phyloP scores from a whole-genome alignment of 2,888 invertebrate genomes.

The Drosophila monieri region DNA sequence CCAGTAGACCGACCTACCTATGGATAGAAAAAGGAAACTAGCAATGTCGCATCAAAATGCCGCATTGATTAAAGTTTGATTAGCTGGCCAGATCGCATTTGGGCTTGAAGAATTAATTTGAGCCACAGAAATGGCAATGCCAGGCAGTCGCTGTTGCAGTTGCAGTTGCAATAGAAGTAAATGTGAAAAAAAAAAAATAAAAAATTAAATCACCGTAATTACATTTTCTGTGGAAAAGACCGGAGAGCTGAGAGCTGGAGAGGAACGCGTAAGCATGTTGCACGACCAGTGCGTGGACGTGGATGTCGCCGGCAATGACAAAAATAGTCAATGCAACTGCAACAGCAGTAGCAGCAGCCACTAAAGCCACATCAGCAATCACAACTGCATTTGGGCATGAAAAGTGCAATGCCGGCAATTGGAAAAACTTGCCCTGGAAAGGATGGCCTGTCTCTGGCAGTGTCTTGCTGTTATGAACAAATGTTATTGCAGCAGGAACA shows the following conservation, averaged over 20 bases:
- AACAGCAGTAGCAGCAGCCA: conserved; percentile 38
- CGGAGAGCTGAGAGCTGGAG: conserved; percentile 36
- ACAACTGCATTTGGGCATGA: conserved; percentile 69
- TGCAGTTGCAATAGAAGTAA: conserved; percentile 50
- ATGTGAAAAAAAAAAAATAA: conserved; percentile 37
- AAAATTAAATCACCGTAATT: conserved; percentile 61
- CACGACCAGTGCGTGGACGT: conserved; percentile 59
- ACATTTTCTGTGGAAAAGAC: conserved; percentile 64
- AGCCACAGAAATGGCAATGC: conserved; percentile 57
- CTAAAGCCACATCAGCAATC: conserved; percentile 23
- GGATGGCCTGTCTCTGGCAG: conserved; percentile 31
- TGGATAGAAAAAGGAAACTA: conserved; percentile 11
- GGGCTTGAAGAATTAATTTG: conserved; percentile 68
- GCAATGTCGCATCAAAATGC: conserved; percentile 68
- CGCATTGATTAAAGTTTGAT: conserved; percentile 71
- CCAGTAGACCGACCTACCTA: too few species aligned
- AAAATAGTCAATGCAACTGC: conserved; percentile 64
- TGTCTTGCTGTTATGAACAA: conserved; percentile 64
- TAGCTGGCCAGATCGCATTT: conserved; percentile 58
- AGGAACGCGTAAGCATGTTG: conserved; percentile 65
- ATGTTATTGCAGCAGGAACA: conserved; percentile 60
- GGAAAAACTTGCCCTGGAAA: conserved; percentile 68
- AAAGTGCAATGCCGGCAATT: conserved; percentile 62
- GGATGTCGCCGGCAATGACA: conserved; percentile 50
- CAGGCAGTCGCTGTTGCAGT: conserved; percentile 18